Evolutionary conservation across 2,113 vertebrate species (phyloP).

Genomic region (Lophius piscatorius): DNA sequence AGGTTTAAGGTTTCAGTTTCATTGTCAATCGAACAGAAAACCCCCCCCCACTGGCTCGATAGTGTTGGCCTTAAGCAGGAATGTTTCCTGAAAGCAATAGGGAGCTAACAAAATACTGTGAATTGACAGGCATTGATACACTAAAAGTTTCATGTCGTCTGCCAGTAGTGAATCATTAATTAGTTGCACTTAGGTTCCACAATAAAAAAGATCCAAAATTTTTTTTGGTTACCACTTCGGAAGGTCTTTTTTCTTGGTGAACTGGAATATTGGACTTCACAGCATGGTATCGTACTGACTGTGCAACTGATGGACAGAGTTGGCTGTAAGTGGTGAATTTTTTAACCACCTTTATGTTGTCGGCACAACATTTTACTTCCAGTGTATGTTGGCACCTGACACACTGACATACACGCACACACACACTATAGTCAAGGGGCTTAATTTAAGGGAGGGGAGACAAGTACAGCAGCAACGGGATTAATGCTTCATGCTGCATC

Average conservation of each 20-base stretch:
- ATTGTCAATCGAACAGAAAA: neutral
- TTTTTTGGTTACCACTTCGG: neutral
- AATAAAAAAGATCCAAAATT: neutral
- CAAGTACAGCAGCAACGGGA: constrained; percentile 35
- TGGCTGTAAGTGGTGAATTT: no score
- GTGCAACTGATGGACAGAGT: no score
- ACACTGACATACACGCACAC: constrained; percentile 48
- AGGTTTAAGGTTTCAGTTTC: neutral
- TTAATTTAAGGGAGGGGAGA: constrained; percentile 67
- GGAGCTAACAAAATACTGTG: neutral
- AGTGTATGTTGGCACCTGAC: constrained; percentile 38
- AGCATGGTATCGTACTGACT: no score
- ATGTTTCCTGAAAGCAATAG: neutral
- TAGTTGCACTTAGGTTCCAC: neutral
- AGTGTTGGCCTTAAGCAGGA: neutral
- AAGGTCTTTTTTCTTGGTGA: no score
- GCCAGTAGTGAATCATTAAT: neutral
- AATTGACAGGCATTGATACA: constrained; percentile 1
- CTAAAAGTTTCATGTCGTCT: neutral
- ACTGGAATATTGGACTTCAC: constrained; percentile 6
- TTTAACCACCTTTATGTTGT: no score
- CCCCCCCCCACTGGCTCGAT: neutral
- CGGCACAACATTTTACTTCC: no score
- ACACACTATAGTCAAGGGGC: constrained; percentile 51
- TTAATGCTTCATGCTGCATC: constrained; percentile 72